A percentile compares a stretch with the other conserved stretches of the same genome.
These are phyloP conservation scores for Listronotus bonariensis DNA, from an alignment of 1,140 invertebrate genomes.

Conservation along the genomic window DNA sequence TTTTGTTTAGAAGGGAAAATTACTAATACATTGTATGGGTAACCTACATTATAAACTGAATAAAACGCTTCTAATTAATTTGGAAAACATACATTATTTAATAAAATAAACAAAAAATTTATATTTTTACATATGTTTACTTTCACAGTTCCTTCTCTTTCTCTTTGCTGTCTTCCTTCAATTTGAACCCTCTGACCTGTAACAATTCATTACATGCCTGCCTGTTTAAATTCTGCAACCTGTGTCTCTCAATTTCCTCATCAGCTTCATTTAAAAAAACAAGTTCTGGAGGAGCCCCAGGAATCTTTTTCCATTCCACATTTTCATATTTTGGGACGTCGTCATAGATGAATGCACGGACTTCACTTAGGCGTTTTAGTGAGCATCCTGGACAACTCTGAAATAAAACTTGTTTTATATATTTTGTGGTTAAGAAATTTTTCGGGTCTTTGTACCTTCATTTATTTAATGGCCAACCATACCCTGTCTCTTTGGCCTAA, in stretches of 20 bases:
- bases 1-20: too few relatives aligned
- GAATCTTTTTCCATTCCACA: conserved; percentile 69
- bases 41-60: too few relatives aligned
- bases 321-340: conserved; percentile 73
- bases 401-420: conserved; percentile 35
- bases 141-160: conserved; percentile 7
- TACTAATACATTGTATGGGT: too few relatives aligned
- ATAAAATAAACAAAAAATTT: too few relatives aligned
- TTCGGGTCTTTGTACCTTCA: too few relatives aligned
- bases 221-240: conserved; percentile 63
- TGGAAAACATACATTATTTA: too few relatives aligned
- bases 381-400: conserved; percentile 80
- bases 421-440: too few relatives aligned
- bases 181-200: conserved; percentile 63
- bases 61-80: too few relatives aligned
- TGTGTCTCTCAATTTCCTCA: conserved; percentile 67
- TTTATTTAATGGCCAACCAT: too few relatives aligned
- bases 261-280: conserved; percentile 65
- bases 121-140: neutral
- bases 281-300: conserved; percentile 69
- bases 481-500: too few relatives aligned
- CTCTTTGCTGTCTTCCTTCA: conserved; percentile 13
- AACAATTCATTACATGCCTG: conserved; percentile 73
- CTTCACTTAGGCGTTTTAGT: conserved; percentile 72
- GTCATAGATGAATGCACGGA: conserved; percentile 75